Percentiles rank a stretch among this genome's conserved stretches.
These are phyloP conservation scores for Buathra laborator DNA, from an alignment of 2,888 invertebrate genomes.

Conservation along the genomic window DNA sequence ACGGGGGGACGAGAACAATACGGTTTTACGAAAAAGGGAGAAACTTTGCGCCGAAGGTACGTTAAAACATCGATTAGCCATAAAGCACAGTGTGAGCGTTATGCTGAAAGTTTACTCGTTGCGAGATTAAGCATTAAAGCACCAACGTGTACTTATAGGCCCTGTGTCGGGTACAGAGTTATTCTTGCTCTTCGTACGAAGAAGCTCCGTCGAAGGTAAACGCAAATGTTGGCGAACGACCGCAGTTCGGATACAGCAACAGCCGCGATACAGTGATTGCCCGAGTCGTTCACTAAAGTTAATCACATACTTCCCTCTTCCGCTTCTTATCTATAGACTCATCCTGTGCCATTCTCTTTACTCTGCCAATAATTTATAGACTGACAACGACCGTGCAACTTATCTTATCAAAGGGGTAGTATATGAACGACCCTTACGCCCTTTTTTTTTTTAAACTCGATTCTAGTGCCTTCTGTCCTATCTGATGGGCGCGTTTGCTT, in stretches of 20 bases:
- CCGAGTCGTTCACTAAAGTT: background rate
- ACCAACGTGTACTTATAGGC: constrained; percentile 40
- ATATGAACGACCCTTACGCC: background rate
- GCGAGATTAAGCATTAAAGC: constrained; percentile 74
- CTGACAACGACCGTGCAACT: background rate
- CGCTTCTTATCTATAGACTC: background rate
- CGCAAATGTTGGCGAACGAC: background rate
- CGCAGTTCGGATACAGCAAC: background rate
- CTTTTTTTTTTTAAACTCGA: constrained; percentile 19
- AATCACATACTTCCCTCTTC: background rate
- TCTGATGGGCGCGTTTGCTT: constrained; percentile 16
- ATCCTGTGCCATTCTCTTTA: background rate
- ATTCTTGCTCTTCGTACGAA: background rate
- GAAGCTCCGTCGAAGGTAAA: background rate
- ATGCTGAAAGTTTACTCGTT: constrained; percentile 72
- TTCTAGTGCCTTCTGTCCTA: constrained; percentile 3
- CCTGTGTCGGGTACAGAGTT: background rate
- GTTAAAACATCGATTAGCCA: constrained; percentile 74
- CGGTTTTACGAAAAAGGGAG: constrained; percentile 5
- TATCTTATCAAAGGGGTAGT: background rate
- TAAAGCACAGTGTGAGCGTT: constrained; percentile 71
- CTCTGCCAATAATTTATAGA: background rate
- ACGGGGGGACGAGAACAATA: constrained; percentile 9
- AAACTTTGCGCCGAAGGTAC: constrained; percentile 55
- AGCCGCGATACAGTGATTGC: background rate